These are phyloP conservation scores for Triplophysa siluroides DNA, from an alignment of 2,113 vertebrate species.

Conservation along the genomic window DNA sequence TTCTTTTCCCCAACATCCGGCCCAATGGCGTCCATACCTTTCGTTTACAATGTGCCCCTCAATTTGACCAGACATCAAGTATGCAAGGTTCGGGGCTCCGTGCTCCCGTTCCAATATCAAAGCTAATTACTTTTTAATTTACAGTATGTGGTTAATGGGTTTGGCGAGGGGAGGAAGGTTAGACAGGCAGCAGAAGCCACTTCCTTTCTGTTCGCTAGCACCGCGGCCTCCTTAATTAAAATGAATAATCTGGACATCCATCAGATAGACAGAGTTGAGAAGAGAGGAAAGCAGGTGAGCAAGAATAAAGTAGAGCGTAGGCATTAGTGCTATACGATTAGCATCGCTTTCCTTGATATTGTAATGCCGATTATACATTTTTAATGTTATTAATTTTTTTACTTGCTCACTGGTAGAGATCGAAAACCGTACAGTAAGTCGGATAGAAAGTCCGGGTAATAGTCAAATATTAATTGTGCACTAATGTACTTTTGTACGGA, in stretches of 20 bases:
- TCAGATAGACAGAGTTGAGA: conserved; percentile 50
- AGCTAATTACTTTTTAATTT: conserved; percentile 74
- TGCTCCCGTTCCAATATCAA: conserved; percentile 55
- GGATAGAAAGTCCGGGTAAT: conserved; percentile 45
- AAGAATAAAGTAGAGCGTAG: too few relatives aligned
- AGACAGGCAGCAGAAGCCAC: conserved; percentile 60
- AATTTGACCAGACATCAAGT: conserved; percentile 55
- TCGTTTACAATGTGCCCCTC: conserved; percentile 61
- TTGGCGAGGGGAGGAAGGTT: conserved; percentile 66
- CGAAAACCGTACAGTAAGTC: background rate
- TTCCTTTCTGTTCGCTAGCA: conserved; percentile 58
- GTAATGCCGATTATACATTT: too few relatives aligned
- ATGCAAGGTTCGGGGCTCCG: conserved; percentile 37
- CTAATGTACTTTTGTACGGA: conserved; percentile 43
- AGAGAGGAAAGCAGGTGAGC: conserved; percentile 29
- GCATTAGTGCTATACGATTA: too few relatives aligned
- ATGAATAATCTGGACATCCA: conserved; percentile 57
- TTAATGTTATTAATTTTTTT: too few relatives aligned
- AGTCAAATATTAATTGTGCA: conserved; percentile 54
- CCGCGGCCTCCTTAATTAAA: conserved; percentile 66
- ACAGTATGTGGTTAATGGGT: conserved; percentile 67
- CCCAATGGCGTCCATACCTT: conserved; percentile 61
- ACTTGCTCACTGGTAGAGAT: too few relatives aligned
- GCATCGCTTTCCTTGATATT: too few relatives aligned
- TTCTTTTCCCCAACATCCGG: conserved; percentile 50